Evolutionary conservation across 2,113 vertebrate species (phyloP).

Genomic region (Tachysurus vachellii): DNA sequence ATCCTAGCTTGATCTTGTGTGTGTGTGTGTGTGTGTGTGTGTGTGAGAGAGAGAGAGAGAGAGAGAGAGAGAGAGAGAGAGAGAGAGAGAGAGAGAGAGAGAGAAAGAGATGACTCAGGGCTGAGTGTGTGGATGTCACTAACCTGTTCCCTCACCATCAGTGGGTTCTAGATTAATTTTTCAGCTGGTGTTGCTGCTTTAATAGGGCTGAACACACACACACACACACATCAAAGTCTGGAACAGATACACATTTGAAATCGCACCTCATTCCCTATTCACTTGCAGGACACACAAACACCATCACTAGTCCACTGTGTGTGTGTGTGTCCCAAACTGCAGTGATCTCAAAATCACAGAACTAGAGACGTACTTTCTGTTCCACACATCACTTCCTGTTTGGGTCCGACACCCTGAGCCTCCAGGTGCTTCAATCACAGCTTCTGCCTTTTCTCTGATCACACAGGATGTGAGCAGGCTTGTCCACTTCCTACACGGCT

Average conservation of each 20-base stretch:
- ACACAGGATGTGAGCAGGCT: conserved; percentile 57
- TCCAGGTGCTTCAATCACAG: conserved; percentile 46
- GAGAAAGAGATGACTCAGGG: neutral
- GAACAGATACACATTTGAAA: neutral
- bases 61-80: neutral
- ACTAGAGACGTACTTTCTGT: conserved; percentile 5
- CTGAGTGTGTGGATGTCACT: neutral
- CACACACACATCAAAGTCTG: neutral
- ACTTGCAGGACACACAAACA: neutral
- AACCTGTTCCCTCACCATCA: neutral
- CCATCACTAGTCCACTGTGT: neutral
- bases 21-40: neutral
- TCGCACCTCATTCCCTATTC: neutral
- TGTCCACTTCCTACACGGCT: conserved; percentile 39
- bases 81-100: too few relatives aligned
- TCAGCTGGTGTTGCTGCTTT: neutral
- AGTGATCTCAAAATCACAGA: neutral
- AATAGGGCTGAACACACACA: neutral
- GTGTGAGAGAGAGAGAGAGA: neutral
- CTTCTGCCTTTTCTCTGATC: conserved; percentile 49
- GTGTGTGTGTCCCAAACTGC: neutral
- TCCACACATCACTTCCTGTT: conserved; percentile 24
- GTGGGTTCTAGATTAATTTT: neutral
- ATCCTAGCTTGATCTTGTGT: neutral
- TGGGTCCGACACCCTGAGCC: conserved; percentile 15